phyloP scores from a whole-genome alignment of 2,888 invertebrate genomes.

The Plebejus anna region DNA sequence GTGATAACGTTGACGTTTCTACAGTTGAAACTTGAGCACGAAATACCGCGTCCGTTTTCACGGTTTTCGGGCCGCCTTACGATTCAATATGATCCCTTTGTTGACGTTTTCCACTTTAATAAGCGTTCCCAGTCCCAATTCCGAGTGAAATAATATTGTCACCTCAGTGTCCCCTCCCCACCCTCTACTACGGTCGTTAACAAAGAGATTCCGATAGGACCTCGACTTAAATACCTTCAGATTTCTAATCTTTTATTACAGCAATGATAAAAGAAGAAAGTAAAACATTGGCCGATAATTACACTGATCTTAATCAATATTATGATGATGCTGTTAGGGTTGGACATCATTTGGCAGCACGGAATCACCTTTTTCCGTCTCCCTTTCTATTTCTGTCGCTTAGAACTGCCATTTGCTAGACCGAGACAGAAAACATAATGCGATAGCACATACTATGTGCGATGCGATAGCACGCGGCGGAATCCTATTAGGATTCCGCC shows the following conservation, averaged over 20 bases:
- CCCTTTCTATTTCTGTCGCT: too few relatives aligned
- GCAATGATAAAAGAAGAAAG: not conserved
- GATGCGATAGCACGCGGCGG: too few relatives aligned
- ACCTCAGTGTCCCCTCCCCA: slow-evolving; percentile 48
- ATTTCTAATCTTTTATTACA: not conserved
- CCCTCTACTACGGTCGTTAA: slow-evolving; percentile 1
- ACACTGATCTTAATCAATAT: too few relatives aligned
- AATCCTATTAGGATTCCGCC: too few relatives aligned
- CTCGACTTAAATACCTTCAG: slow-evolving; percentile 7
- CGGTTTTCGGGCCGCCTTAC: slow-evolving; percentile 54
- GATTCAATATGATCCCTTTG: slow-evolving; percentile 79
- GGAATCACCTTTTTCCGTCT: too few relatives aligned
- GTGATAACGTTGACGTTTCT: too few relatives aligned
- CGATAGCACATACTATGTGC: too few relatives aligned
- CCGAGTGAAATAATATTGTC: slow-evolving; percentile 75
- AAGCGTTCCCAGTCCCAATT: slow-evolving; percentile 72
- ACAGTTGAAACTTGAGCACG: not conserved
- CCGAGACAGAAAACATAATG: too few relatives aligned
- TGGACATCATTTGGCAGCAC: too few relatives aligned
- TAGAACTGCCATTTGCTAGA: too few relatives aligned
- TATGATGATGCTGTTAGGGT: not conserved
- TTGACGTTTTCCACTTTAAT: slow-evolving; percentile 77
- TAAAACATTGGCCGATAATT: not conserved
- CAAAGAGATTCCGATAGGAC: not conserved
- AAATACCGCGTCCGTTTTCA: slow-evolving; percentile 46